Conservation (phyloP, 2,888 invertebrate genomes). For the Phalera bucephala region DNA sequence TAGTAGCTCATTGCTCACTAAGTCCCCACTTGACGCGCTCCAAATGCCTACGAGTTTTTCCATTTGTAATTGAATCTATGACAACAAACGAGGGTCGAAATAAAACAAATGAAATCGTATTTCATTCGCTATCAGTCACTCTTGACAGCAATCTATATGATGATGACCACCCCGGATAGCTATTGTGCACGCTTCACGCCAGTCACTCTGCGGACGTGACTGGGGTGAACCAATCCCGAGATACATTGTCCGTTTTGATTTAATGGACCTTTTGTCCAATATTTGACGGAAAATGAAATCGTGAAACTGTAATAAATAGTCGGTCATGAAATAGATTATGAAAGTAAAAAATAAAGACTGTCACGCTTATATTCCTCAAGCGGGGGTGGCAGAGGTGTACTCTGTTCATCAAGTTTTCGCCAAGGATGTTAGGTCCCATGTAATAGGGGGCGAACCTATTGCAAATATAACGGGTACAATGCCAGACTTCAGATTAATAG, state of each 20-base stretch:
- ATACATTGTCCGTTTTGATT: slow-evolving; percentile 56
- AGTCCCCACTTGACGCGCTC: no score
- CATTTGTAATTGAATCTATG: slow-evolving; percentile 21
- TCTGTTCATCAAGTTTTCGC: no score
- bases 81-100: slow-evolving; percentile 38
- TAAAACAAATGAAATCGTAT: slow-evolving; percentile 62
- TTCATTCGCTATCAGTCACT: slow-evolving; percentile 56
- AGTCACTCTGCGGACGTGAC: slow-evolving; percentile 57
- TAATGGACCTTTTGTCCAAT: slow-evolving; percentile 55
- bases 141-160: slow-evolving; percentile 58
- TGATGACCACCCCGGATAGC: slow-evolving; percentile 59
- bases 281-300: slow-evolving; percentile 18
- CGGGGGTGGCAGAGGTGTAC: no score
- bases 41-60: no score
- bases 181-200: slow-evolving; percentile 69
- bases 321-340: no score
- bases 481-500: no score
- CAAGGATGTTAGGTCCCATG: no score
- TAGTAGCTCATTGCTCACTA: no score
- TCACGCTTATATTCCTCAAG: no score
- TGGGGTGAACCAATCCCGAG: slow-evolving; percentile 55
- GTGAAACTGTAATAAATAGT: slow-evolving; percentile 15
- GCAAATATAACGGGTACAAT: no score
- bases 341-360: no score
- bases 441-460: no score